Evolutionary conservation across 2,113 vertebrate genomes (phyloP), one percentile per base, ranked within the genome.

Genomic region (Carlito syrichta): DNA sequence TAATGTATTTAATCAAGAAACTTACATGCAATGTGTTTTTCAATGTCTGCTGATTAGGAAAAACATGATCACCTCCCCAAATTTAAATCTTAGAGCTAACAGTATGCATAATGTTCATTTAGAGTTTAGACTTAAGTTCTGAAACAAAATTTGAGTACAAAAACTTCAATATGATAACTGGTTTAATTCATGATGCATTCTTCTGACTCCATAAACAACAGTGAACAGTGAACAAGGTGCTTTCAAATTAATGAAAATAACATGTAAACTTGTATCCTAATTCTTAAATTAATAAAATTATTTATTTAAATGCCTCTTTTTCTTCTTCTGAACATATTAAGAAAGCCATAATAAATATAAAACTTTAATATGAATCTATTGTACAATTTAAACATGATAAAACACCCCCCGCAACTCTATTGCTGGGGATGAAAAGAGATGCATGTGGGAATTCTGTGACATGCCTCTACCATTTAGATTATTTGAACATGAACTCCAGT

Each of bases 1-100:
- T 98, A 97, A 98, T 98, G 97, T 66, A 98, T 98, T 95, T 98
- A 98, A 98, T 98, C 98, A 98, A 91, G 97, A 93, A 94, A 96
- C 91, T 95, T 98, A 97, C 94, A 95, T 95, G 88, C 79, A 81
- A 95, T 77, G 56, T 94, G 90, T 97, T 97, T 97, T 96, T 91
- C 86, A 96, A 94, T 87, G 83, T 93, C 68, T 96, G 32, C 91
- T 97, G 96, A 98, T 98, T 97, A 97, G 97, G 27, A 82, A 78
- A 96, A 97, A 93, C 95, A 97, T 73, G 88, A 97, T 96, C 62
- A 96, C 43, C 40, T 93, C n/a, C 82, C 69, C 58, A 97, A 95
- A 95, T 86, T 96, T 89, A 87, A 97, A 97, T 82, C 45, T 90
- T 79, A 77, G 45, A 89, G 52, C 43, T 97, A 96, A 96, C 84